phyloP scores from a whole-genome alignment of 2,797 vertebrate species.

The Coilia nasus region DNA sequence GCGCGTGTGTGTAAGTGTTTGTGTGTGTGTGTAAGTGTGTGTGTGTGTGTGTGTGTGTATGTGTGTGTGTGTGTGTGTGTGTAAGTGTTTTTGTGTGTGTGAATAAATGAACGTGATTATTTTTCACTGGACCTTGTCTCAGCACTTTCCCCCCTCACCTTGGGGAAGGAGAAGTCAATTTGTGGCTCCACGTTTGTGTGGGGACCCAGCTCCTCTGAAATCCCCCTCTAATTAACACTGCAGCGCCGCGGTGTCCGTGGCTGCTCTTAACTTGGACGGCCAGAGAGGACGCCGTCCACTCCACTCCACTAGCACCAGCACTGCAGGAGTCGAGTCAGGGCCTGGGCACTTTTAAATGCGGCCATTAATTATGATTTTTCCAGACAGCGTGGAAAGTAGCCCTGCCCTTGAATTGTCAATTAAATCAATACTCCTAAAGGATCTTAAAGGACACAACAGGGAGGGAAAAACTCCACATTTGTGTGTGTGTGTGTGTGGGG shows the following conservation, averaged over 20 bases:
- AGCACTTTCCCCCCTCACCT: slow-evolving; percentile 41
- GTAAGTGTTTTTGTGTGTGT: slow-evolving; percentile 35
- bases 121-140: slow-evolving; percentile 46
- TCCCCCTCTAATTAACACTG: slow-evolving; percentile 34
- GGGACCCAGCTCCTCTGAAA: slow-evolving; percentile 16
- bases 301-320: background rate
- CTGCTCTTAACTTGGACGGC: slow-evolving; percentile 12
- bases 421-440: slow-evolving; percentile 4
- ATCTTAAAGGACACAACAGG: background rate
- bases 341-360: slow-evolving; percentile 12
- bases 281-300: background rate
- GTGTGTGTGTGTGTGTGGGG: too few species aligned
- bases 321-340: background rate
- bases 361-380: slow-evolving; percentile 30
- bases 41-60: background rate
- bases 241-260: background rate
- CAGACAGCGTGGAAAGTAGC: background rate
- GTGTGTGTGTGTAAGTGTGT: background rate
- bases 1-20: background rate
- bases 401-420: slow-evolving; percentile 6
- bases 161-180: slow-evolving; percentile 44
- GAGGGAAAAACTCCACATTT: background rate
- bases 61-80: background rate
- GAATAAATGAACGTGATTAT: slow-evolving; percentile 76
- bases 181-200: slow-evolving; percentile 28